phyloP scores from a whole-genome alignment of 2,888 invertebrate genomes.

The Harpalus rufipes region DNA sequence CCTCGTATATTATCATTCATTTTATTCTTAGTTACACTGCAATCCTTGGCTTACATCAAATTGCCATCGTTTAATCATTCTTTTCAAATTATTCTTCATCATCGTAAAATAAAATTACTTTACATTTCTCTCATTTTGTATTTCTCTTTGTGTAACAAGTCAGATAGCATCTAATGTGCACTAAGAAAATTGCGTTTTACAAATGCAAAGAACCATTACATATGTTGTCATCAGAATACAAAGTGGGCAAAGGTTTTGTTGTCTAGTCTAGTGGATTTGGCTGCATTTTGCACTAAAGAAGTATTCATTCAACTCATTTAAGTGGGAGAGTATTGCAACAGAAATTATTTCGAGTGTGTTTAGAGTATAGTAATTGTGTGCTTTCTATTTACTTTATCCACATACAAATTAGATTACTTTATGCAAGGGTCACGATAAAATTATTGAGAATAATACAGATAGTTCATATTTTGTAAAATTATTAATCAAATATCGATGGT shows the following conservation, averaged over 20 bases:
- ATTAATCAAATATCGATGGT: no score
- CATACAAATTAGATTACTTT: no score
- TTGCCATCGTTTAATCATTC: conserved; percentile 19
- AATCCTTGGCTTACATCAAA: neutral
- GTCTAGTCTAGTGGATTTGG: no score
- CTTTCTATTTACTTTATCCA: no score
- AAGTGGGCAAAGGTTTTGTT: neutral
- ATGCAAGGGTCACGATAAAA: no score
- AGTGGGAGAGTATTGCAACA: no score
- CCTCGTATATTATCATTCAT: conserved; percentile 15
- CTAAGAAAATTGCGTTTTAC: neutral
- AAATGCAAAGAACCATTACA: conserved; percentile 8
- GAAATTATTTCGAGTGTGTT: no score
- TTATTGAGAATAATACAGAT: no score
- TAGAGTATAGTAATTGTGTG: no score
- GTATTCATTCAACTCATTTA: no score
- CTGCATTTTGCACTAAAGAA: no score
- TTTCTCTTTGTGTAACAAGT: neutral
- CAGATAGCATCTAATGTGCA: neutral
- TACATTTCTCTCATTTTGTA: neutral
- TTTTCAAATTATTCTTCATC: conserved; percentile 17
- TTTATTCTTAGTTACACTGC: conserved; percentile 13
- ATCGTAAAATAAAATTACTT: neutral
- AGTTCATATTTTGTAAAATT: no score
- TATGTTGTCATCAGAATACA: conserved; percentile 10